These are phyloP conservation scores for Siniperca scherzeri DNA, from an alignment of 2,797 vertebrate genomes.

Conservation along the genomic window DNA sequence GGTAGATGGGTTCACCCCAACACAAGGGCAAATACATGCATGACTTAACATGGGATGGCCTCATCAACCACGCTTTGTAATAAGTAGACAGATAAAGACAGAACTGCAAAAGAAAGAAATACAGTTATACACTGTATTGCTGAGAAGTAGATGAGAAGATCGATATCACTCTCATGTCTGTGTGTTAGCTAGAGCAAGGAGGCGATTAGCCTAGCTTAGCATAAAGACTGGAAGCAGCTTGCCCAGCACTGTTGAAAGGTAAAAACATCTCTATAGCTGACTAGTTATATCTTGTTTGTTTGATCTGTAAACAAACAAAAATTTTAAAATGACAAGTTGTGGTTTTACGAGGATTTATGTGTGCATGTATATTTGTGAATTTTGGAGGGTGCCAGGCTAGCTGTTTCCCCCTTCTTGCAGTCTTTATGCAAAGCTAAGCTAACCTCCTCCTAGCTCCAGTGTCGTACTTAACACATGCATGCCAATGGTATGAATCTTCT, in stretches of 20 bases:
- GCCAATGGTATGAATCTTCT: background rate
- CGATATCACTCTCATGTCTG: background rate
- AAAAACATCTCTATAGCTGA: background rate
- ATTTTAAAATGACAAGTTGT: no score
- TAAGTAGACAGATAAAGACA: constrained; percentile 14
- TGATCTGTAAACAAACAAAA: no score
- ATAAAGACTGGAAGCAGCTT: background rate
- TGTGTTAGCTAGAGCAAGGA: no score
- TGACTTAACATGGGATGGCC: constrained; percentile 37
- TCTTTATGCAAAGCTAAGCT: background rate
- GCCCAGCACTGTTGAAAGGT: background rate
- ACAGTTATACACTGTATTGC: background rate
- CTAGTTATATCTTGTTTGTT: background rate
- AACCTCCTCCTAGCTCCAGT: background rate
- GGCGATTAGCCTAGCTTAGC: constrained; percentile 1
- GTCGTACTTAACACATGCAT: no score
- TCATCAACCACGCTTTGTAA: constrained; percentile 15
- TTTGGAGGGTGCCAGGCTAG: background rate
- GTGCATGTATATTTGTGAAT: no score
- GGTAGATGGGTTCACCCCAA: constrained; percentile 65
- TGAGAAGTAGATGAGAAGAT: background rate
- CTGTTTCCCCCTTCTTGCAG: background rate
- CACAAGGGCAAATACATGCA: constrained; percentile 70
- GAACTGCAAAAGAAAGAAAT: background rate
- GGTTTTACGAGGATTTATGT: no score